Conservation (phyloP, 2,888 invertebrate genomes). For the Omphaloscelis lunosa region DNA sequence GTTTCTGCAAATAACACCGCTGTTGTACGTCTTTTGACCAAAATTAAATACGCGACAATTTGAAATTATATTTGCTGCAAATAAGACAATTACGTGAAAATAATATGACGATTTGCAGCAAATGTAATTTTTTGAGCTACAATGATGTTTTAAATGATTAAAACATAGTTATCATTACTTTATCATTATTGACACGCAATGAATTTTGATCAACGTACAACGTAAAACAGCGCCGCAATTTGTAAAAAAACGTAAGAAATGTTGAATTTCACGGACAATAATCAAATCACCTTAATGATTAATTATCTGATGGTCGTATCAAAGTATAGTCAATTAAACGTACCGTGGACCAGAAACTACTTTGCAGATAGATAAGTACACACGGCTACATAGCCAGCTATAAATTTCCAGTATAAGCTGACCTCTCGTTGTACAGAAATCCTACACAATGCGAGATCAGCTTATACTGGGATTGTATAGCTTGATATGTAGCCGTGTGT, state of each 20-base stretch:
- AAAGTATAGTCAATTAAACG: not conserved
- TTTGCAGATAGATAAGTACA: not conserved
- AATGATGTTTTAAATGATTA: not conserved
- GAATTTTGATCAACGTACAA: not conserved
- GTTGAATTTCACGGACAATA: not conserved
- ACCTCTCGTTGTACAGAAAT: too few species aligned
- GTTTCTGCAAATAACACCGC: not conserved
- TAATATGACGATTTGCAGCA: too few species aligned
- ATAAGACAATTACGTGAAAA: not conserved
- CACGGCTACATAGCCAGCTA: too few species aligned
- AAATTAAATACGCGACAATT: not conserved
- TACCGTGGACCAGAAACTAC: not conserved
- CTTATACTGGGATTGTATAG: too few species aligned
- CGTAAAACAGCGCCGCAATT: not conserved
- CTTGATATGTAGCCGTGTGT: too few species aligned
- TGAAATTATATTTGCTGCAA: not conserved
- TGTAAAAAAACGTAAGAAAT: not conserved
- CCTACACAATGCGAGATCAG: too few species aligned
- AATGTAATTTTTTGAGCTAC: not conserved
- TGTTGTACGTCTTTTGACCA: not conserved
- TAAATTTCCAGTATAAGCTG: too few species aligned
- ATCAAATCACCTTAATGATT: not conserved
- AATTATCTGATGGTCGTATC: not conserved
- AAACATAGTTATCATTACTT: not conserved
- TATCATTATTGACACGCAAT: not conserved